A percentile compares a stretch with the other conserved stretches of the same genome.
Evolutionary conservation across 2,113 vertebrate genomes (phyloP).

Genomic region (Pseudolaguvia tuberculata): DNA sequence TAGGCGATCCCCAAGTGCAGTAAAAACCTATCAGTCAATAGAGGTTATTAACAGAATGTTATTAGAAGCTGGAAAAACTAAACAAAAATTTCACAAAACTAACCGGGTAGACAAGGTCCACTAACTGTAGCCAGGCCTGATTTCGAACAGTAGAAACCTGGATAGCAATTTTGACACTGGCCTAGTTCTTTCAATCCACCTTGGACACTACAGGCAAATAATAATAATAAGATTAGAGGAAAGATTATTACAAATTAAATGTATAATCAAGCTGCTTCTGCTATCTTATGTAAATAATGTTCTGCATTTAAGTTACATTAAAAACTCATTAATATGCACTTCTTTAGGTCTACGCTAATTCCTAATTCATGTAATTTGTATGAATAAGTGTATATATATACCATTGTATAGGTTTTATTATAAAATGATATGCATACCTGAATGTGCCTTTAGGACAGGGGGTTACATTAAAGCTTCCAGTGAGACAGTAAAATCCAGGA

Average conservation of each 20-base stretch:
- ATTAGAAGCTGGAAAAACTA: conserved; percentile 9
- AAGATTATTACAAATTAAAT: not conserved
- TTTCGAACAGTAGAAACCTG: conserved; percentile 75
- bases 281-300: not conserved
- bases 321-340: no score
- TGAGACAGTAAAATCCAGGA: conserved; percentile 59
- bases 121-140: conserved; percentile 62
- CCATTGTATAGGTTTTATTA: not conserved
- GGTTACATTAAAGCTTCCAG: conserved; percentile 58
- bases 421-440: conserved; percentile 55
- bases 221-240: conserved; percentile 8
- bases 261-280: not conserved
- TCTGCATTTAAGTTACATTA: no score
- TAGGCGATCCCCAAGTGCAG: conserved; percentile 67
- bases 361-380: not conserved
- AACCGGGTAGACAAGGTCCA: conserved; percentile 69
- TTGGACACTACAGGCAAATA: conserved; percentile 60
- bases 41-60: not conserved
- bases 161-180: conserved; percentile 68
- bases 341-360: no score
- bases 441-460: conserved; percentile 72
- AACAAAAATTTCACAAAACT: not conserved
- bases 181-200: conserved; percentile 54
- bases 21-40: conserved; percentile 61
- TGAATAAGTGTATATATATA: not conserved